Percentiles rank a stretch among this genome's conserved stretches.
These are phyloP conservation scores for Marronus borbonicus DNA, from an alignment of 2,888 invertebrate species.

Conservation along the genomic window DNA sequence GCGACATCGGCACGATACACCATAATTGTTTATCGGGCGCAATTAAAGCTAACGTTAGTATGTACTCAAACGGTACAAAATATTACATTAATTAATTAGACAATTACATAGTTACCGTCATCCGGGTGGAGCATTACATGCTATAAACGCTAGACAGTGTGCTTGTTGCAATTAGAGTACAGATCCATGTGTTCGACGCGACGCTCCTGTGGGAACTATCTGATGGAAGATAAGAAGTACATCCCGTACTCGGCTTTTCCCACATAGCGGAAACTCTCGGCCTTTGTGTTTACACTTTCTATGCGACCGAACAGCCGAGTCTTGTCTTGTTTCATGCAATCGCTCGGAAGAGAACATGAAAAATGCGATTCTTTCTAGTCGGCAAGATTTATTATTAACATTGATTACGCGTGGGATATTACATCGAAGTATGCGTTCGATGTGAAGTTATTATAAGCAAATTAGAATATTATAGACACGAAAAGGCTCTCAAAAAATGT, in stretches of 20 bases:
- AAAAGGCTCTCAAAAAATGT: too few relatives aligned
- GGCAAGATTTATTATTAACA: too few relatives aligned
- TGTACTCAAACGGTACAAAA: conserved; percentile 23
- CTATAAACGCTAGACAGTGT: conserved; percentile 16
- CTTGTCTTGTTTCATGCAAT: too few relatives aligned
- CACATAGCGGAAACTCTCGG: conserved; percentile 2
- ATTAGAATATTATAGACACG: too few relatives aligned
- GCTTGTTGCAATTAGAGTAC: conserved; percentile 20
- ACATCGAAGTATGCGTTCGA: too few relatives aligned
- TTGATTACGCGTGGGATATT: too few relatives aligned
- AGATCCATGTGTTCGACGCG: conserved; percentile 20
- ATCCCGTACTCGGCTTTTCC: background rate
- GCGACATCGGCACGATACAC: conserved; percentile 7
- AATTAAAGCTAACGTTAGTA: conserved; percentile 25
- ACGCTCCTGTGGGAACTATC: conserved; percentile 16
- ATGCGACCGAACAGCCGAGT: too few relatives aligned
- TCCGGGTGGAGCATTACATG: conserved; percentile 18
- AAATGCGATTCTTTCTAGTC: too few relatives aligned
- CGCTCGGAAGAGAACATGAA: too few relatives aligned
- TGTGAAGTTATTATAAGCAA: too few relatives aligned
- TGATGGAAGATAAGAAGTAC: conserved; percentile 14
- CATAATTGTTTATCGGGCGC: conserved; percentile 16
- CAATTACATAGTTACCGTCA: conserved; percentile 31
- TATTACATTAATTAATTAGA: conserved; percentile 35
- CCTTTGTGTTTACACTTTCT: too few relatives aligned